Conservation (phyloP, 2,113 vertebrate genomes). For the Craseonycteris thonglongyai region DNA sequence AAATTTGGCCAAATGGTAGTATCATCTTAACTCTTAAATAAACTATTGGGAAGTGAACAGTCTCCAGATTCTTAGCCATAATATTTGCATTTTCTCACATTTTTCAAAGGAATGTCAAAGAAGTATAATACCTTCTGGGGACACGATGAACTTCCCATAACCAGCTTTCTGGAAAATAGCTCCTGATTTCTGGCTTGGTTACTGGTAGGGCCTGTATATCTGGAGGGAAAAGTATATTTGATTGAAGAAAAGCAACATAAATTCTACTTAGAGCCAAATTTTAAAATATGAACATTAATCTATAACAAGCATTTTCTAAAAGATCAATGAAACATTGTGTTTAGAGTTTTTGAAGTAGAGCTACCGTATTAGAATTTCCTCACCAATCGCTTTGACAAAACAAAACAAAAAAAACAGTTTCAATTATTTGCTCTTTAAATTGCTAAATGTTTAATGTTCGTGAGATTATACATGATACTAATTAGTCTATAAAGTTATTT, state of each 20-base stretch:
- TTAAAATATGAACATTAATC: slow-evolving; percentile 13
- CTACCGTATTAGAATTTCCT: not conserved
- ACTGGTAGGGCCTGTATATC: slow-evolving; percentile 77
- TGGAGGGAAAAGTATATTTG: slow-evolving; percentile 53
- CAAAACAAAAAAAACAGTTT: not conserved
- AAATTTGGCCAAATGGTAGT: not conserved
- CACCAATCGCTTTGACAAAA: not conserved
- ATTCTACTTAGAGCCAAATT: slow-evolving; percentile 13
- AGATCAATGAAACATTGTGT: not conserved
- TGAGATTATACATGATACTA: not conserved
- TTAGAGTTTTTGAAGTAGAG: slow-evolving; percentile 15
- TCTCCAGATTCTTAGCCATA: slow-evolving; percentile 4
- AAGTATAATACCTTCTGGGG: slow-evolving; percentile 69
- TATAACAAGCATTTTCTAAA: not conserved
- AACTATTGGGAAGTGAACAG: not conserved
- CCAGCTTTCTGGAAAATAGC: slow-evolving; percentile 97
- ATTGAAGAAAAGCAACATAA: slow-evolving; percentile 8
- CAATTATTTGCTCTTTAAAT: not conserved
- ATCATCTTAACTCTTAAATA: slow-evolving; percentile 3
- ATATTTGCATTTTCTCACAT: slow-evolving; percentile 18
- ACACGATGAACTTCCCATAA: slow-evolving; percentile 91
- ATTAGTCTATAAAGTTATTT: not conserved
- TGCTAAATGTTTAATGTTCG: not conserved
- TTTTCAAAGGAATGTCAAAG: not conserved
- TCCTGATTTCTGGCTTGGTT: slow-evolving; percentile 82